These are phyloP conservation scores for Brachylomia viminalis DNA, from an alignment of 2,888 invertebrate genomes.

Conservation along the genomic window DNA sequence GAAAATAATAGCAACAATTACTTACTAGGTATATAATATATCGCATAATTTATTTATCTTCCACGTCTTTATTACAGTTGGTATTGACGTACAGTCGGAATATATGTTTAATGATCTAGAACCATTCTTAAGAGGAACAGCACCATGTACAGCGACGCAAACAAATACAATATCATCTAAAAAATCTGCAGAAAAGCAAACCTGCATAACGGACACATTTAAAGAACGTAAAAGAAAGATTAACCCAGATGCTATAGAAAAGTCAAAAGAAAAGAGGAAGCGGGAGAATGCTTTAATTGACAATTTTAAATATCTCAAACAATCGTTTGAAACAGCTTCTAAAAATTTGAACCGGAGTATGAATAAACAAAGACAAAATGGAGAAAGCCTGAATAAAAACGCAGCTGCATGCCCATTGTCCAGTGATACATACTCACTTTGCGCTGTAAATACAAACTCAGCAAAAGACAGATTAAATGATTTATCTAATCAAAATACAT, in stretches of 20 bases:
- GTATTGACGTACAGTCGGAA: conserved; percentile 86
- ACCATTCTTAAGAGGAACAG: conserved; percentile 40
- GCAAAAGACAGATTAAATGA: conserved; percentile 57
- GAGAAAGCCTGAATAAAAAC: conserved; percentile 4
- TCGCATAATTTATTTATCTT: neutral
- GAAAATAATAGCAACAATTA: conserved; percentile 12
- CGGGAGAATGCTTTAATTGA: conserved; percentile 77
- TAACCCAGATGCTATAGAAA: conserved; percentile 63
- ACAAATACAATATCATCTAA: conserved; percentile 43
- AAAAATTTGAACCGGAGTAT: conserved; percentile 68
- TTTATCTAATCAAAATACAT: conserved; percentile 50
- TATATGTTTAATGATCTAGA: conserved; percentile 78
- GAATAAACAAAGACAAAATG: neutral
- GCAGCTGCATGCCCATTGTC: neutral
- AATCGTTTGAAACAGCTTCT: conserved; percentile 76
- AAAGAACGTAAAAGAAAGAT: conserved; percentile 81
- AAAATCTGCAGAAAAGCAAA: conserved; percentile 68
- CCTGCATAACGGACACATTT: conserved; percentile 74
- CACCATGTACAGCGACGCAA: neutral
- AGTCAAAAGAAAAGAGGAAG: conserved; percentile 83
- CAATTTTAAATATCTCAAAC: conserved; percentile 78
- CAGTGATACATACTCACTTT: neutral
- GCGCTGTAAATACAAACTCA: neutral
- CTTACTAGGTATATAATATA: too few species aligned
- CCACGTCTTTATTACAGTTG: conserved; percentile 82